phyloP scores from a whole-genome alignment of 2,113 vertebrate species.

The Tricholaema leucomelas region DNA sequence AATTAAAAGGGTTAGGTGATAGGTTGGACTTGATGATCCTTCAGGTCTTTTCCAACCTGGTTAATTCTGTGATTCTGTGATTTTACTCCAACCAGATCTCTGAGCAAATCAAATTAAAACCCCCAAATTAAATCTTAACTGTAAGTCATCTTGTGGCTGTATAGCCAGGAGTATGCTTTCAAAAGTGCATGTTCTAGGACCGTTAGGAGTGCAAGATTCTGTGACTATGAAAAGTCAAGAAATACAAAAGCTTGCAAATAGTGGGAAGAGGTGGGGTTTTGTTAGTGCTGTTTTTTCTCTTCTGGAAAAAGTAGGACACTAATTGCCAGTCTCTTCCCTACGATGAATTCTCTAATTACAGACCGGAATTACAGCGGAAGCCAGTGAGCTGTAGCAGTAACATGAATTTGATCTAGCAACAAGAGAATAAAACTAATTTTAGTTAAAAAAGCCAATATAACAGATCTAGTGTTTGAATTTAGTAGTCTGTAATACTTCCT shows the following conservation, averaged over 20 bases:
- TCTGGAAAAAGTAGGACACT: neutral
- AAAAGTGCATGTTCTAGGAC: neutral
- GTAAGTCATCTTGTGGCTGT: neutral
- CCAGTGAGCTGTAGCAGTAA: neutral
- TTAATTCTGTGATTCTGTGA: neutral
- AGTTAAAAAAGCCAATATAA: neutral
- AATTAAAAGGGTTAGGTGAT: no score
- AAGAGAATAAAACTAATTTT: neutral
- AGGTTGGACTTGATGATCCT: no score
- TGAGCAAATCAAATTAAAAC: neutral
- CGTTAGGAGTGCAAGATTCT: neutral
- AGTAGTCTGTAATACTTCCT: neutral
- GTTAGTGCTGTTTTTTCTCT: neutral
- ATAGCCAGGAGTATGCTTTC: neutral
- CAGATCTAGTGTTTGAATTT: neutral
- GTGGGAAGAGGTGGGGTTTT: neutral
- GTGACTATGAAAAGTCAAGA: neutral
- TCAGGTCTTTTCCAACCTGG: no score
- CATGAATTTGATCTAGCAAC: neutral
- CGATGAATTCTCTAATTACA: neutral
- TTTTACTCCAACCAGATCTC: neutral
- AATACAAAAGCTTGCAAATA: neutral
- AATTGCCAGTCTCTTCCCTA: neutral
- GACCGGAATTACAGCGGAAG: rapidly evolving
- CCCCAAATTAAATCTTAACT: neutral